Evolutionary conservation across 30 jellyfish, hydroid and myxozoan genomes (phyloP).

Genomic region (Turritopsis dohrnii): DNA sequence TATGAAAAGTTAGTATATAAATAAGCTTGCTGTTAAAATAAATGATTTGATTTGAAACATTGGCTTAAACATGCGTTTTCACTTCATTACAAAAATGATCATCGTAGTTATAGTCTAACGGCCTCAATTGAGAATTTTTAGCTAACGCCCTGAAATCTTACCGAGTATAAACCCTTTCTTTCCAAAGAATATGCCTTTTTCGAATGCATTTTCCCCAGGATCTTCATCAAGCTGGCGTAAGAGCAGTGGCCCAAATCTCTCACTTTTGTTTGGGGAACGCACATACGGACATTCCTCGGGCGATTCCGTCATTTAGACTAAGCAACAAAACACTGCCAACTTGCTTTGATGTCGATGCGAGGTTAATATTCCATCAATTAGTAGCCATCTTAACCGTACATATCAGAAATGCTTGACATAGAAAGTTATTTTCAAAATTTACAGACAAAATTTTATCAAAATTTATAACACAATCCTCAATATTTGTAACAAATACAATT

Average conservation of each 20-base stretch:
- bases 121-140: too few species aligned
- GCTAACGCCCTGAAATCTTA: neutral
- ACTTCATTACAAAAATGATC: too few species aligned
- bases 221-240: conserved; percentile 23
- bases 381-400: neutral
- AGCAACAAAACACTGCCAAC: too few species aligned
- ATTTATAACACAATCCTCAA: neutral
- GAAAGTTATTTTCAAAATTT: too few species aligned
- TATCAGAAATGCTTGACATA: neutral
- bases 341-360: too few species aligned
- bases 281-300: neutral
- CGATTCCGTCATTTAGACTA: neutral
- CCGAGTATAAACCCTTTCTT: conserved; percentile 6
- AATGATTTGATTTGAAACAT: too few species aligned
- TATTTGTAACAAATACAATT: too few species aligned
- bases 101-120: too few species aligned
- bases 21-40: too few species aligned
- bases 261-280: conserved; percentile 1
- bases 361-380: neutral
- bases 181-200: conserved; percentile 24
- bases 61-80: too few species aligned
- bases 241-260: conserved; percentile 16
- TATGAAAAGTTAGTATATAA: too few species aligned
- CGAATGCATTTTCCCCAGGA: conserved; percentile 31
- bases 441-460: neutral